Percentiles rank a stretch among this genome's conserved stretches.
These are phyloP conservation scores for Onychomys leucogaster DNA, from an alignment of 2,797 vertebrate genomes.

Conservation along the genomic window DNA sequence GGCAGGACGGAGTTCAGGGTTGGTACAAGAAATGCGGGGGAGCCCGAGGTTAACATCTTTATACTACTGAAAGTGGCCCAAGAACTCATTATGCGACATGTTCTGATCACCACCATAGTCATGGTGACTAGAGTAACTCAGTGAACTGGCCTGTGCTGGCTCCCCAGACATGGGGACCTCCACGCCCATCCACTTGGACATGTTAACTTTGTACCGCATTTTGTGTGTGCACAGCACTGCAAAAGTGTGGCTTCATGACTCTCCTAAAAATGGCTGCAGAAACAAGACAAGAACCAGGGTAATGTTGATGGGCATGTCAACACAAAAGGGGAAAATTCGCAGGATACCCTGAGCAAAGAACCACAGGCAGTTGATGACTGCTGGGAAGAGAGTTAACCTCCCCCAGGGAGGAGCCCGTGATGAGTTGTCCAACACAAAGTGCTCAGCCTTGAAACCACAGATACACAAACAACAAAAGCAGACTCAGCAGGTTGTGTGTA, in stretches of 20 bases:
- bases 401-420: background rate
- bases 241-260: background rate
- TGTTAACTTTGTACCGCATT: accelerated
- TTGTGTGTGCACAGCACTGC: too few species aligned
- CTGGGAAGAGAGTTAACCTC: background rate
- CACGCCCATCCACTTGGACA: background rate
- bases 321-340: background rate
- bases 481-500: too few species aligned
- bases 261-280: too few species aligned
- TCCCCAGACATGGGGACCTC: accelerated
- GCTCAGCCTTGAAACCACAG: background rate
- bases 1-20: background rate
- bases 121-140: background rate
- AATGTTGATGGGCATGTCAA: accelerated
- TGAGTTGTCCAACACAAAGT: background rate
- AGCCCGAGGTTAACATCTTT: background rate
- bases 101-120: background rate
- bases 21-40: accelerated
- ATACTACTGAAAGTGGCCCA: background rate
- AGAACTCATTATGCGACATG: background rate
- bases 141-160: too few species aligned
- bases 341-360: background rate
- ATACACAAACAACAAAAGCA: background rate
- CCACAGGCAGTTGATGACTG: too few species aligned
- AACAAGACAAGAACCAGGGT: background rate